Evolutionary conservation across 1,140 invertebrate genomes (phyloP).

Genomic region (Steinernema khuongi): DNA sequence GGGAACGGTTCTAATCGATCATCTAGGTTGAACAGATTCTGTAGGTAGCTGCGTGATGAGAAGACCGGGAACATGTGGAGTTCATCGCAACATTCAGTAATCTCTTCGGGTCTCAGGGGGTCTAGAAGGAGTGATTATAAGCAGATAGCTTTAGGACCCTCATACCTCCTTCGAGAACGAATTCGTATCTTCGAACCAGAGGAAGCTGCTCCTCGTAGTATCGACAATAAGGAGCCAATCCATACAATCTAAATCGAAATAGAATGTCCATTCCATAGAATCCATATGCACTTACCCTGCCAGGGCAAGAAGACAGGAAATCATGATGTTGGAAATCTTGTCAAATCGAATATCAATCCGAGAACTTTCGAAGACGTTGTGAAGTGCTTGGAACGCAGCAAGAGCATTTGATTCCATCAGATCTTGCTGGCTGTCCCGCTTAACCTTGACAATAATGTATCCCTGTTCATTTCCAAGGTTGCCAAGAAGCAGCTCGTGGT

Average conservation of each 20-base stretch:
- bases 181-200: not conserved
- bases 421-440: not conserved
- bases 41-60: not conserved
- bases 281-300: not conserved
- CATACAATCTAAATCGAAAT: not conserved
- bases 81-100: not conserved
- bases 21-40: not conserved
- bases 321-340: not conserved
- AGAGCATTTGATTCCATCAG: not conserved
- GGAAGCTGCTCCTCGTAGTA: not conserved
- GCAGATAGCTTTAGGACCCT: too few relatives aligned
- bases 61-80: not conserved
- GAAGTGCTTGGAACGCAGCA: not conserved
- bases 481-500: not conserved
- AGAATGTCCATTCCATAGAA: not conserved
- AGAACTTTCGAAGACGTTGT: not conserved
- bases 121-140: not conserved
- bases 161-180: not conserved
- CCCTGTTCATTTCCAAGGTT: not conserved
- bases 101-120: not conserved
- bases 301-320: not conserved
- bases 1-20: not conserved
- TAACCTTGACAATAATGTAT: not conserved
- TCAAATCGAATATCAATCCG: not conserved
- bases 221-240: not conserved